Percentiles rank a stretch among this genome's conserved stretches.
phyloP scores from a whole-genome alignment of 1,140 invertebrate species.

The Ostrea denselamellosa region DNA sequence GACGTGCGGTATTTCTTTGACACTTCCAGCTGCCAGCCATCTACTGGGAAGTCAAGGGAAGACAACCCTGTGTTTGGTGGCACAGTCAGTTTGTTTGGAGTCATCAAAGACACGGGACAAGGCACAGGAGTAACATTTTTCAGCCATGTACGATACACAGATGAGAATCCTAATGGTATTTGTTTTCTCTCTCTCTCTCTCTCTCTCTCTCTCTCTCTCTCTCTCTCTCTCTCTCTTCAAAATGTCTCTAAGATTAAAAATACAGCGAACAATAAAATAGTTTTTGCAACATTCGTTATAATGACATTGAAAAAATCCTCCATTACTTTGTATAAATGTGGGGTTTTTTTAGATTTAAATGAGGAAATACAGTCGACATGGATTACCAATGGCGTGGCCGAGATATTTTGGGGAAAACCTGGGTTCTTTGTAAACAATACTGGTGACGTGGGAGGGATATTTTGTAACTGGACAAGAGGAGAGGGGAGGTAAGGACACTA shows the following conservation, averaged over 20 bases:
- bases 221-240: too few species aligned
- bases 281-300: too few species aligned
- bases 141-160: background rate
- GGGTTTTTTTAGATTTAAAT: background rate
- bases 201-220: too few species aligned
- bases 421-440: conserved; percentile 7
- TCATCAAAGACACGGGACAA: background rate
- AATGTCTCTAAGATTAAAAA: too few species aligned
- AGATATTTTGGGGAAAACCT: background rate
- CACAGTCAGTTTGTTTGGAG: background rate
- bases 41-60: background rate
- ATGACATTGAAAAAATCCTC: too few species aligned
- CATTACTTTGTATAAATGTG: too few species aligned
- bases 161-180: background rate
- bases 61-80: background rate
- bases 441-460: background rate
- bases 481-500: background rate
- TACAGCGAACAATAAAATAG: too few species aligned
- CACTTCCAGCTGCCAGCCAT: background rate
- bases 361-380: background rate
- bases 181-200: too few species aligned
- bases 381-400: background rate
- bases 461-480: background rate
- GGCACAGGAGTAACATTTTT: background rate
- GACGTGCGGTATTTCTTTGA: background rate